These are phyloP conservation scores for Beroe forskalii DNA, from an alignment of 37 sponge, comb jelly and placozoan species.

Conservation along the genomic window DNA sequence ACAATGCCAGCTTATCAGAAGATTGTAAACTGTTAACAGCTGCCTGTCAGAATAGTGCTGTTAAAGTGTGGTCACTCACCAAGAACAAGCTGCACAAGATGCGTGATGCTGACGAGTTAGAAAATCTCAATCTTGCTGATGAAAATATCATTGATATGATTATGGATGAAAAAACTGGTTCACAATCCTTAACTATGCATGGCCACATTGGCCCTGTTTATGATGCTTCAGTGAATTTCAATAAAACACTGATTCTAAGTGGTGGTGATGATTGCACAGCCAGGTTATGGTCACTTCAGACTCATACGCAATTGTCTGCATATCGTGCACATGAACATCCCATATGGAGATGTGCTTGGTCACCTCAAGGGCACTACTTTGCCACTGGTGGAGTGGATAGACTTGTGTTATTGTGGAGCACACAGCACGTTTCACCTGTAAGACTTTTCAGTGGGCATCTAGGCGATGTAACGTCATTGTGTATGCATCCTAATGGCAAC, in stretches of 20 bases:
- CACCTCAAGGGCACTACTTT: conserved; percentile 45
- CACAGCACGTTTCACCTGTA: conserved; percentile 46
- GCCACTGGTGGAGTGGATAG: conserved; percentile 56
- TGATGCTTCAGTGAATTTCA: conserved; percentile 21
- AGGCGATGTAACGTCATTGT: conserved; percentile 7
- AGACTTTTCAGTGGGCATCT: conserved; percentile 54
- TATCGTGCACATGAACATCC: conserved; percentile 29
- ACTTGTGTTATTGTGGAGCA: conserved; percentile 55
- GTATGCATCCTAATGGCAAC: conserved; percentile 57
- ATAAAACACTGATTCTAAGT: conserved; percentile 7
- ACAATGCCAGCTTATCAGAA: conserved; percentile 11
- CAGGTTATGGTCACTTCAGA: conserved; percentile 47
- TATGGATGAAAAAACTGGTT: conserved; percentile 45
- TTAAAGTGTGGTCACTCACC: conserved; percentile 56
- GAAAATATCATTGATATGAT: conserved; percentile 53
- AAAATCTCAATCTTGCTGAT: conserved; percentile 2
- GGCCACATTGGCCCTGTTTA: conserved; percentile 55
- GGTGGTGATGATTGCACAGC: conserved; percentile 51
- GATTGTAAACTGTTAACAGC: conserved; percentile 19
- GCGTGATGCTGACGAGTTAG: conserved; percentile 24
- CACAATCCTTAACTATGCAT: conserved; percentile 19
- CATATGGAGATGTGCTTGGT: conserved; percentile 45
- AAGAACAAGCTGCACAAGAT: conserved; percentile 16
- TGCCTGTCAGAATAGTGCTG: conserved; percentile 45
- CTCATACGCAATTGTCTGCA: conserved; percentile 14